Conservation (phyloP, 2,797 vertebrate genomes). For the Sylvilagus floridanus region DNA sequence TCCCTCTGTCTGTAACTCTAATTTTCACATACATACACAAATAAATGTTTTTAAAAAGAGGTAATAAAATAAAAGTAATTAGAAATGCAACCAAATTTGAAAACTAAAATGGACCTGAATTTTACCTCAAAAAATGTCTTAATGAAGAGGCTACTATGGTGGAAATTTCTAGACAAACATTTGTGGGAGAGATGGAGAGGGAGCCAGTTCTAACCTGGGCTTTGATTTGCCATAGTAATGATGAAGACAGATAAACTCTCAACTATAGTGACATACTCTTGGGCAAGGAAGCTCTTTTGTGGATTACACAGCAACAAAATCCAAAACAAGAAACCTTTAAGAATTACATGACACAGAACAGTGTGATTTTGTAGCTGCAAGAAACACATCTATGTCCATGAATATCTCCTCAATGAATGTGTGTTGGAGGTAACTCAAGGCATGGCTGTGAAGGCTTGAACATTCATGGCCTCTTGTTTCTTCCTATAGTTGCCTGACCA, state of each 20-base stretch:
- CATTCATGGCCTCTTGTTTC: not conserved
- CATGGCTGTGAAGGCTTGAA: not conserved
- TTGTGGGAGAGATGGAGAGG: not conserved
- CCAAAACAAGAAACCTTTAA: slow-evolving; percentile 1
- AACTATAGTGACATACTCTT: not conserved
- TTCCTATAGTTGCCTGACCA: not conserved
- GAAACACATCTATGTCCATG: not conserved
- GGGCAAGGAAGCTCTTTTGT: slow-evolving; percentile 32
- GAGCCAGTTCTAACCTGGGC: not conserved
- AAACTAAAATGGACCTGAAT: slow-evolving; percentile 36
- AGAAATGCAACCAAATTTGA: slow-evolving; percentile 34
- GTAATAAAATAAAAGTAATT: slow-evolving; percentile 45
- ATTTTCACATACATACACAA: too few species aligned
- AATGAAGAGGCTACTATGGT: not conserved
- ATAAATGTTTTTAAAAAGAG: too few species aligned
- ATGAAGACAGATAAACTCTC: not conserved
- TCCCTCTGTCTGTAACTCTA: too few species aligned
- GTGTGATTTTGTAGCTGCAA: not conserved
- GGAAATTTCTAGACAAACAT: not conserved
- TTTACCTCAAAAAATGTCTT: not conserved
- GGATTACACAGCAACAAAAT: slow-evolving; percentile 42
- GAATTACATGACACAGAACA: not conserved
- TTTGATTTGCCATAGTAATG: not conserved
- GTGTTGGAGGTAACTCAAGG: not conserved
- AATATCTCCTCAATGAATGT: not conserved